Percentiles rank a stretch among this genome's conserved stretches.
Evolutionary conservation across 2,797 vertebrate species (phyloP).

Genomic region (Gambelia wislizenii): DNA sequence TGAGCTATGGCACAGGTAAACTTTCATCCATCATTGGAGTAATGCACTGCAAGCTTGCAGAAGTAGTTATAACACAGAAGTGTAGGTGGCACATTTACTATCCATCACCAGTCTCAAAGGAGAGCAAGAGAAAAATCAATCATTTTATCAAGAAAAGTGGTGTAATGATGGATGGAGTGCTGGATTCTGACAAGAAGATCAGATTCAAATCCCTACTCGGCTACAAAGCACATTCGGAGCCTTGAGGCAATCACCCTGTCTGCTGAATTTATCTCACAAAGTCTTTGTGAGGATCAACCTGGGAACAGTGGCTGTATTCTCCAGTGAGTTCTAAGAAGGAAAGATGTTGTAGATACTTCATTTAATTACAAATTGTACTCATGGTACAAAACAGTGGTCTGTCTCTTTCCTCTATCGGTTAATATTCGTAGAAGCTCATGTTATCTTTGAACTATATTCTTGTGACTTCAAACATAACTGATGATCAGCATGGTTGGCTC

Average conservation of each 20-base stretch:
- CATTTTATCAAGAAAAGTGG: neutral
- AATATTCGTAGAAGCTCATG: too few relatives aligned
- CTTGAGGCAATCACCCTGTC: neutral
- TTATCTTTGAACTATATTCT: too few relatives aligned
- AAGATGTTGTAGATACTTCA: neutral
- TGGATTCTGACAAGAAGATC: neutral
- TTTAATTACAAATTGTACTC: neutral
- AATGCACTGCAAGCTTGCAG: constrained; percentile 5
- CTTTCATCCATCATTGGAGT: neutral
- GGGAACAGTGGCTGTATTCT: neutral
- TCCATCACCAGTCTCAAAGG: constrained; percentile 13
- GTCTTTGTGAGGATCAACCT: neutral
- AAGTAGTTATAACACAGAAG: neutral
- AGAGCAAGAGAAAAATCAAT: neutral
- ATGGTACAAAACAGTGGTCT: neutral
- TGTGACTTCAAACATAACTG: too few relatives aligned
- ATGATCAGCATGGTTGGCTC: too few relatives aligned
- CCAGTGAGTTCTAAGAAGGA: neutral
- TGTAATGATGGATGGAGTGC: neutral
- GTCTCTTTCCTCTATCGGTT: too few relatives aligned
- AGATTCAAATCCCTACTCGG: too few relatives aligned
- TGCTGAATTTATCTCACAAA: neutral
- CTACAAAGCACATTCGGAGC: too few relatives aligned
- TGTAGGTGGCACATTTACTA: neutral
- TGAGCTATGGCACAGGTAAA: neutral